A percentile compares a stretch with the other conserved stretches of the same genome.
Evolutionary conservation across 2,888 invertebrate species (phyloP).

Genomic region (Poecilus cupreus): DNA sequence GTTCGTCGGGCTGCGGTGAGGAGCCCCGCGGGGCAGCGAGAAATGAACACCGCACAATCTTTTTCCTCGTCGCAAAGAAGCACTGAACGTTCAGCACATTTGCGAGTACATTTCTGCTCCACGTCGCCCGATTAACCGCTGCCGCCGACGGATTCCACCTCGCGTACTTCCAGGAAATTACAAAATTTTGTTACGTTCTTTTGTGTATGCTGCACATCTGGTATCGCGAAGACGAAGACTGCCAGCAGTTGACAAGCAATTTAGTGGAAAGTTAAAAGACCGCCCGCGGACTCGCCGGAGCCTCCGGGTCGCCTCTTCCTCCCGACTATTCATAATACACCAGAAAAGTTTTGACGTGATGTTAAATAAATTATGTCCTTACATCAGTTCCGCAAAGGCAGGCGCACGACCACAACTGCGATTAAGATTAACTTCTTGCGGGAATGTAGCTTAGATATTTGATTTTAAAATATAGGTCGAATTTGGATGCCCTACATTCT

Average conservation of each 20-base stretch:
- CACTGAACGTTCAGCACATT: background rate
- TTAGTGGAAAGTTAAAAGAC: constrained; percentile 55
- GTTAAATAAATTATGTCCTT: constrained; percentile 57
- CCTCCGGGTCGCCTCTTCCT: background rate
- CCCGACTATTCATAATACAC: constrained; percentile 34
- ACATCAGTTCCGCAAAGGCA: background rate
- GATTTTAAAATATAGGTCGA: too few species aligned
- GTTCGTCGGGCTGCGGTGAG: too few species aligned
- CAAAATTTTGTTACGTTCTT: constrained; percentile 56
- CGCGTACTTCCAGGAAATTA: constrained; percentile 42
- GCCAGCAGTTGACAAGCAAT: constrained; percentile 54
- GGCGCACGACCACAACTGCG: background rate
- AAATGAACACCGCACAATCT: background rate
- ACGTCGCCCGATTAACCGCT: constrained; percentile 23
- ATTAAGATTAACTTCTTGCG: too few species aligned
- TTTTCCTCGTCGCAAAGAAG: background rate
- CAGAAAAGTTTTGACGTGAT: constrained; percentile 53
- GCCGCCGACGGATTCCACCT: background rate
- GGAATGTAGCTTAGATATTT: too few species aligned
- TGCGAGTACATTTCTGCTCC: constrained; percentile 5
- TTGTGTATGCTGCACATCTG: constrained; percentile 45
- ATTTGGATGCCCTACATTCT: too few species aligned
- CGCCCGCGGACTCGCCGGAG: constrained; percentile 38
- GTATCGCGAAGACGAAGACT: constrained; percentile 26
- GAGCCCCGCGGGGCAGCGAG: too few species aligned